Evolutionary conservation across 2,888 invertebrate species (phyloP).

Genomic region (Pycnomerus fuliginosus): DNA sequence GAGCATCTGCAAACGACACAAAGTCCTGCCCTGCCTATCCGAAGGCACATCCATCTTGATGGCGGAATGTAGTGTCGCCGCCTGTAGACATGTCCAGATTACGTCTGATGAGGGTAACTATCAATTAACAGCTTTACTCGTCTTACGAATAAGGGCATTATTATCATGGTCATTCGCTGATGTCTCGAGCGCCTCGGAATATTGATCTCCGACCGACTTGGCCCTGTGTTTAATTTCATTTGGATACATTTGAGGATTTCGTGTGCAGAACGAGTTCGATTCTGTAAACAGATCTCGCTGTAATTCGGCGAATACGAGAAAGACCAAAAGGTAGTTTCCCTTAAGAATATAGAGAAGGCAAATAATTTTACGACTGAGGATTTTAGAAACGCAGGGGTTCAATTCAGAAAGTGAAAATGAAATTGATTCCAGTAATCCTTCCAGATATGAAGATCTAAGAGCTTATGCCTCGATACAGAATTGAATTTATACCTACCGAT

Average conservation of each 20-base stretch:
- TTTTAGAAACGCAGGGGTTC: constrained; percentile 20
- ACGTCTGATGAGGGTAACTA: constrained; percentile 33
- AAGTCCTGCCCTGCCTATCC: constrained; percentile 14
- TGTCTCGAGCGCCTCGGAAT: constrained; percentile 11
- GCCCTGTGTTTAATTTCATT: too few species aligned
- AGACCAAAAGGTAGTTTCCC: constrained; percentile 17
- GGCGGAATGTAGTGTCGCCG: constrained; percentile 23
- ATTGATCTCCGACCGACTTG: too few species aligned
- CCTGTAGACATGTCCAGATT: constrained; percentile 27
- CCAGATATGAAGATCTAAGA: constrained; percentile 33
- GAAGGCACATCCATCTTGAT: constrained; percentile 22
- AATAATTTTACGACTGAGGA: constrained; percentile 30
- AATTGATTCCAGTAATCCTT: constrained; percentile 36
- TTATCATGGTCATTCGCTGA: constrained; percentile 29
- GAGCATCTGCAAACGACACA: constrained; percentile 18
- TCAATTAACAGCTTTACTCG: constrained; percentile 32
- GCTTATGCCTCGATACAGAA: constrained; percentile 34
- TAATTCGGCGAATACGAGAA: constrained; percentile 3
- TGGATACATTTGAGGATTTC: too few species aligned
- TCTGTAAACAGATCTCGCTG: too few species aligned
- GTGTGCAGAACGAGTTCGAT: too few species aligned
- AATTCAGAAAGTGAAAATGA: constrained; percentile 35
- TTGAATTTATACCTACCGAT: constrained; percentile 29
- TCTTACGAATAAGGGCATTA: constrained; percentile 26
- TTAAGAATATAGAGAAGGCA: constrained; percentile 28